Evolutionary conservation across 2,113 vertebrate genomes (phyloP), one percentile per base, ranked within the genome.

Genomic region (Prolemur simus): DNA sequence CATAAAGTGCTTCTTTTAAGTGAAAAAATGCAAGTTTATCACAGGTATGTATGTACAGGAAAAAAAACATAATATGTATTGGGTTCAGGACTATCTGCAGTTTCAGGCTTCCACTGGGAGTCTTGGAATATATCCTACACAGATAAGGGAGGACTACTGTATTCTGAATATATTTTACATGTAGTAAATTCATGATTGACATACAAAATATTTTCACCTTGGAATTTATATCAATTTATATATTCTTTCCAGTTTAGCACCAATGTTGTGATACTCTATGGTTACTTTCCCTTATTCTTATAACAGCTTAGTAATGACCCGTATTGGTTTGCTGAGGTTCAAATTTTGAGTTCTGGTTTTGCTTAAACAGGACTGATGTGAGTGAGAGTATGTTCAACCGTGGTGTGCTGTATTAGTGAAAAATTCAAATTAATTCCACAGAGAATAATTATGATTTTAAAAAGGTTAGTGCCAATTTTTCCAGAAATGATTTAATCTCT

Each of bases 291-390:
- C 49, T 78, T 76, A n/a, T 42, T 68, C 3, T 0, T 34, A 92
- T 93, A 49, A 80, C 76, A 71, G 63, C 5, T 78, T 85, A 64
- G 11, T 66, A 91, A 89, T 45, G 29, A 71, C 11, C 34, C 8
- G 17, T 39, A 92, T 21, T 20, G 5, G 66, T 32, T 4, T 56
- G 13, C 89, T 39, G 13, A 96, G 63, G 20, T 60, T 58, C 4
- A 1, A 58, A 64, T 81, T 96, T 91, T 85, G 25, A 97, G 91
- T 87, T 74, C 56, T 54, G 42, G n/a, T 87, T 96, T 96, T 83
- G 54, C 29, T 87, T 84, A 91, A 97, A 66, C 5, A 84, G 9
- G 32, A 64, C 29, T 34, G 11, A 56, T 68, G 23, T 66, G 88
- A 68, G 49, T 39, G 58, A 66, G 5, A 49, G 21, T 80, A 80